Evolutionary conservation across 2,113 vertebrate species (phyloP).

Genomic region (Taxidea taxus): DNA sequence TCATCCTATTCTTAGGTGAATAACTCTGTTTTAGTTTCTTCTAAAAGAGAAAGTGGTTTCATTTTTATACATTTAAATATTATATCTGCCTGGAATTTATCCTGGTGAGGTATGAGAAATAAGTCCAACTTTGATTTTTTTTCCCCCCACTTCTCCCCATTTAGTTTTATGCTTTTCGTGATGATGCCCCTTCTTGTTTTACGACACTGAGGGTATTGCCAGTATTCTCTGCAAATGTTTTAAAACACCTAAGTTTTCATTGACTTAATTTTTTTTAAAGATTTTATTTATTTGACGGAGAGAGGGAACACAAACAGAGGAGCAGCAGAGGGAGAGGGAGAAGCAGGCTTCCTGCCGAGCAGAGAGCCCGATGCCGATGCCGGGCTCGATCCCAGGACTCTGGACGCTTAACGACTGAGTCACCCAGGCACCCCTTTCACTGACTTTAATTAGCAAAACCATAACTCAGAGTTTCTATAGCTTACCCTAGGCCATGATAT

Average conservation of each 20-base stretch:
- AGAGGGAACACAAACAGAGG: too few species aligned
- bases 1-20: not conserved
- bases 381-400: too few species aligned
- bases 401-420: too few species aligned
- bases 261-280: not conserved
- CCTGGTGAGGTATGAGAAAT: not conserved
- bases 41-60: not conserved
- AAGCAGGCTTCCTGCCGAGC: too few species aligned
- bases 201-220: not conserved
- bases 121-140: slow-evolving; percentile 21
- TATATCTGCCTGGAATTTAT: not conserved
- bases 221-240: not conserved
- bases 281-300: too few species aligned
- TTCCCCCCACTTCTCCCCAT: not conserved
- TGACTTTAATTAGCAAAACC: slow-evolving; percentile 18
- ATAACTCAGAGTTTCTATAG: not conserved
- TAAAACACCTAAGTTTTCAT: slow-evolving; percentile 9
- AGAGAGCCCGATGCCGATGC: too few species aligned
- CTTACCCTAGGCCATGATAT: not conserved
- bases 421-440: not conserved
- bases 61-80: slow-evolving; percentile 26
- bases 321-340: too few species aligned
- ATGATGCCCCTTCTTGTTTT: not conserved
- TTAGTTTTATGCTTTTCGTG: not conserved
- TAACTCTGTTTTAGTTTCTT: not conserved